A percentile compares a stretch with the other conserved stretches of the same genome.
Conservation (phyloP, 2,113 vertebrate genomes). For the Bambusicola thoracicus region DNA sequence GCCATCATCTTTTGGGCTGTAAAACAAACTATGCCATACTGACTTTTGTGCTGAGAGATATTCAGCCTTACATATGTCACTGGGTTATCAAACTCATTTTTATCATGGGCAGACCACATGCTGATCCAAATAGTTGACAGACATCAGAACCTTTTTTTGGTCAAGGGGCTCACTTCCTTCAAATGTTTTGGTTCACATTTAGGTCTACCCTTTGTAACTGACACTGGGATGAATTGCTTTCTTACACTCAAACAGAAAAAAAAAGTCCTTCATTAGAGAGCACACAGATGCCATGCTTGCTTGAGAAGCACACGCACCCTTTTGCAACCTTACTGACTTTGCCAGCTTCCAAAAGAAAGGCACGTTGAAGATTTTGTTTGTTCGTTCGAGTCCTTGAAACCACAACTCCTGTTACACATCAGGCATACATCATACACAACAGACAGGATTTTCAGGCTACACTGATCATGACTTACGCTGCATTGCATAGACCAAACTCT, state of each 20-base stretch:
- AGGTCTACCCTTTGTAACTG: not conserved
- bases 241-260: not conserved
- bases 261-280: not conserved
- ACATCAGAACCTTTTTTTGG: not conserved
- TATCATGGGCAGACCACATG: not conserved
- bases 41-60: not conserved
- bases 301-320: not conserved
- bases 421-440: not conserved
- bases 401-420: not conserved
- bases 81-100: not conserved
- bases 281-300: fast-evolving
- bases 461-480: not conserved
- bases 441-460: not conserved
- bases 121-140: not conserved
- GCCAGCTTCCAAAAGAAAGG: not conserved
- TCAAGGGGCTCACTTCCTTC: not conserved
- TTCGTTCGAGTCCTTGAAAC: not conserved
- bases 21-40: not conserved
- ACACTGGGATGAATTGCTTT: not conserved
- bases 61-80: not conserved
- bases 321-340: not conserved
- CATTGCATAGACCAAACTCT: not conserved
- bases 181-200: not conserved
- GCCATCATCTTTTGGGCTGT: not conserved
- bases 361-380: not conserved